Percentiles rank a stretch among this genome's conserved stretches.
Conservation (phyloP, 2,113 vertebrate genomes). For the Eira barbara region DNA sequence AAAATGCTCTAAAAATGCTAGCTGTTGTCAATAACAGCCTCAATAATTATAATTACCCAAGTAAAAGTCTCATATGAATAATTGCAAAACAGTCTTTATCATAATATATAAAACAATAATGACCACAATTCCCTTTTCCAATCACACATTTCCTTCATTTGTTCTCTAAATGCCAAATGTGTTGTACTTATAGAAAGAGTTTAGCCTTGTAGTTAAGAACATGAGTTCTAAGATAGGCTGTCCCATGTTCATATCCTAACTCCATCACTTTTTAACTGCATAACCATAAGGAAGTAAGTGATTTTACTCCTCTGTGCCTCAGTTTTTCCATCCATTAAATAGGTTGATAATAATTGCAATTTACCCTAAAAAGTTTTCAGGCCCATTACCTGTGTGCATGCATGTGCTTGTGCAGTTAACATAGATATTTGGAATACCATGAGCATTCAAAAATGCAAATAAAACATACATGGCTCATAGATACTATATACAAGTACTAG, state of each 20-base stretch:
- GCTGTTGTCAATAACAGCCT: not conserved
- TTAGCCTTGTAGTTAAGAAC: not conserved
- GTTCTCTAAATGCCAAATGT: not conserved
- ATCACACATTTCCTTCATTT: not conserved
- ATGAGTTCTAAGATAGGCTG: not conserved
- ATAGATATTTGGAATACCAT: not conserved
- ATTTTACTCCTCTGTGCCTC: not conserved
- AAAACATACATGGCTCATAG: not conserved
- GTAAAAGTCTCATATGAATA: not conserved
- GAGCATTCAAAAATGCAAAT: not conserved
- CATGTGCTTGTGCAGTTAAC: not conserved
- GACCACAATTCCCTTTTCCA: not conserved
- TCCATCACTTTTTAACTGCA: not conserved
- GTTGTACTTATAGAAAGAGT: not conserved
- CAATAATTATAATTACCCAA: slow-evolving; percentile 4
- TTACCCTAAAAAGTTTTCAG: not conserved
- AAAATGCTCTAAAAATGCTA: slow-evolving; percentile 50
- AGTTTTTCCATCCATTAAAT: not conserved
- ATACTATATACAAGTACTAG: not conserved
- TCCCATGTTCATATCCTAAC: not conserved
- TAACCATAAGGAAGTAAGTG: not conserved
- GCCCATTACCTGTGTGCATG: not conserved
- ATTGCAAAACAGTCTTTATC: not conserved
- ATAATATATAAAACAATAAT: not conserved
- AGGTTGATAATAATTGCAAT: not conserved